Evolutionary conservation across 2,113 vertebrate genomes (phyloP), one percentile per base, ranked within the genome.

Genomic region (Eleginops maclovinus): DNA sequence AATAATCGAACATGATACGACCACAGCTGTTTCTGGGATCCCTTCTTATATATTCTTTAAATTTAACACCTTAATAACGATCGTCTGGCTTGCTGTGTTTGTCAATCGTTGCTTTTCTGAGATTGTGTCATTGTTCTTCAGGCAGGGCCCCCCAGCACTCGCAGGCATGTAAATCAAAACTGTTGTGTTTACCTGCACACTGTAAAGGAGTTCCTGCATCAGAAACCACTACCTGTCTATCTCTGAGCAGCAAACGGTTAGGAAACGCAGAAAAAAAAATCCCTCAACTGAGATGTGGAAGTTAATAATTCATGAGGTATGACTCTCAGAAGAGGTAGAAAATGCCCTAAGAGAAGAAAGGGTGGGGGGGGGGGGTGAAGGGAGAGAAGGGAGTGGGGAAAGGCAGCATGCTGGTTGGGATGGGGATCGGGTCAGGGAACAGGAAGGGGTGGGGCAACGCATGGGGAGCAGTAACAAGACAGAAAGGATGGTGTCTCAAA

Each of bases 231-330:
- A 36, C 54, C 31, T 46, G 44, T 55, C 50, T 56, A 28, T 58
- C 49, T 79, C 64, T 73, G 49, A 66, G 50, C 24, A n/a, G 62
- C 54, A 83, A 91, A 82, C 16, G 77, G 69, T 82, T 58, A 84
- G 81, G 77, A 74, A 82, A 71, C 7, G 22, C 72, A 76, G 72
- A 60, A 78, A 69, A n/a, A n/a, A 83, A 64, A 36, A 36, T 36
- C 54, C 50, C 77, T 74, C 77, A 21, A n/a, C 60, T 75, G 81
- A 79, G 79, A 66, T 21, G 66, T 66, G 79, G 36, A 24, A 50
- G 83, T 87, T 71, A 93, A 93, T 94, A 91, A 93, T 94, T 92
- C 90, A 92, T 91, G 82, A 90, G 75, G 77, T 73, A 86, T 74
- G 88, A 92, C 86, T 90, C 90, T 77, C 61, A 68, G 84, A 89